These are phyloP conservation scores for Papilio demoleus DNA, from an alignment of 2,888 invertebrate genomes.

Conservation along the genomic window DNA sequence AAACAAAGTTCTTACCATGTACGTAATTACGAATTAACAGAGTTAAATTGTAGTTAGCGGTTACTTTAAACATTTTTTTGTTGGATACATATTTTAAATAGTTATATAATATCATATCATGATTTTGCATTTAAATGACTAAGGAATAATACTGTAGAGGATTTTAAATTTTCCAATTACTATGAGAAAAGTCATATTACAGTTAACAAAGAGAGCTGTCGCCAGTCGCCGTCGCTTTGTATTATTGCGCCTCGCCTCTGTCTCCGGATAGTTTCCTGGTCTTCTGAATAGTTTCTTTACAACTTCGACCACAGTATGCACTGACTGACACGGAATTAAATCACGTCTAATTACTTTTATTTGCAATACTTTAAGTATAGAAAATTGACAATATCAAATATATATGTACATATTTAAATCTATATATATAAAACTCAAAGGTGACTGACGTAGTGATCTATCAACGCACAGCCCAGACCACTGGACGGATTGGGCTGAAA, in stretches of 20 bases:
- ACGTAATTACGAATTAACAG: background rate
- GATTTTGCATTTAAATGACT: background rate
- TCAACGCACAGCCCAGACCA: too few relatives aligned
- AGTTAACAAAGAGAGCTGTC: conserved; percentile 17
- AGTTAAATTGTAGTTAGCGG: too few relatives aligned
- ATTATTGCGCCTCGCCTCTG: conserved; percentile 10
- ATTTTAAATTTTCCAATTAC: conserved; percentile 21
- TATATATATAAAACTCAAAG: too few relatives aligned
- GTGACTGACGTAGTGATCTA: too few relatives aligned
- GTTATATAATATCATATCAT: too few relatives aligned
- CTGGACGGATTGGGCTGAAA: too few relatives aligned
- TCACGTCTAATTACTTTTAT: background rate
- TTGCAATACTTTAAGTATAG: background rate
- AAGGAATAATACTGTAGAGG: background rate
- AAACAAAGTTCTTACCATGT: background rate
- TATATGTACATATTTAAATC: too few relatives aligned
- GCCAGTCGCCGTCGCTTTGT: conserved; percentile 25
- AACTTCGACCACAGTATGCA: conserved; percentile 6
- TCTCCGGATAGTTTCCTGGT: conserved; percentile 25
- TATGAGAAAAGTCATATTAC: conserved; percentile 21
- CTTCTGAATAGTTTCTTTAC: conserved; percentile 21
- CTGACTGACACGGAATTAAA: background rate
- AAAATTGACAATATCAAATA: too few relatives aligned
- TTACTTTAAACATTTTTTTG: too few relatives aligned
- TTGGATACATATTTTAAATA: too few relatives aligned